phyloP scores from a whole-genome alignment of 1,140 invertebrate species.

The Trichoplusia ni region DNA sequence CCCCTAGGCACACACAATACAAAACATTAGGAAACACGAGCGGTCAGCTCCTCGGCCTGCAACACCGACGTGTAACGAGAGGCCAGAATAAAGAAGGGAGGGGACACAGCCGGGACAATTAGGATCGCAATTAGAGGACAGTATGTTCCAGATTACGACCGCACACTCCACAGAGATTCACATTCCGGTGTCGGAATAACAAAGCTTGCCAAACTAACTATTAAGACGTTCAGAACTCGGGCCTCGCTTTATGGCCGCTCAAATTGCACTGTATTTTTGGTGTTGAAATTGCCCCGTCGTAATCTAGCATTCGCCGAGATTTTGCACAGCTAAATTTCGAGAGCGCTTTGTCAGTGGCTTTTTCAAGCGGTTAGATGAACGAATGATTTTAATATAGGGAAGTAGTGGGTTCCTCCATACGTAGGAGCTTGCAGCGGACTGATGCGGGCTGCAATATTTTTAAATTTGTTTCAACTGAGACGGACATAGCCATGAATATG shows the following conservation, averaged over 20 bases:
- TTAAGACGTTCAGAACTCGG: conserved; percentile 63
- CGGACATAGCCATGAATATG: conserved; percentile 18
- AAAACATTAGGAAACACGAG: conserved; percentile 18
- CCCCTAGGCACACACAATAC: conserved; percentile 10
- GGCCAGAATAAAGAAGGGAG: conserved; percentile 62
- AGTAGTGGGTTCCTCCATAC: conserved; percentile 18
- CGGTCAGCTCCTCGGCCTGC: conserved; percentile 27
- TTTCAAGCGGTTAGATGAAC: not conserved
- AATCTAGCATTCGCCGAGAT: conserved; percentile 42
- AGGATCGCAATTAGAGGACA: conserved; percentile 80
- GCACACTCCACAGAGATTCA: conserved; percentile 62
- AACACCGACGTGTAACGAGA: conserved; percentile 44
- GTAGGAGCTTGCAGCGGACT: not conserved
- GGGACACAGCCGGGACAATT: conserved; percentile 65
- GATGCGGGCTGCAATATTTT: conserved; percentile 25
- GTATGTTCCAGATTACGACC: conserved; percentile 78
- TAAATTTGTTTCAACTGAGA: conserved; percentile 19
- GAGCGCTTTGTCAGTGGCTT: conserved; percentile 16
- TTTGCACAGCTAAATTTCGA: conserved; percentile 21
- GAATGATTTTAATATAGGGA: conserved; percentile 40
- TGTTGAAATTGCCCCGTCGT: conserved; percentile 42
- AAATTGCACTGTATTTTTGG: conserved; percentile 53
- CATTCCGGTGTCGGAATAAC: conserved; percentile 61
- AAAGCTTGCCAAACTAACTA: conserved; percentile 73
- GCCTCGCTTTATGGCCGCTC: conserved; percentile 45